Conservation (phyloP, 2,888 invertebrate genomes). For the Drosophila pseudotalamancana region DNA sequence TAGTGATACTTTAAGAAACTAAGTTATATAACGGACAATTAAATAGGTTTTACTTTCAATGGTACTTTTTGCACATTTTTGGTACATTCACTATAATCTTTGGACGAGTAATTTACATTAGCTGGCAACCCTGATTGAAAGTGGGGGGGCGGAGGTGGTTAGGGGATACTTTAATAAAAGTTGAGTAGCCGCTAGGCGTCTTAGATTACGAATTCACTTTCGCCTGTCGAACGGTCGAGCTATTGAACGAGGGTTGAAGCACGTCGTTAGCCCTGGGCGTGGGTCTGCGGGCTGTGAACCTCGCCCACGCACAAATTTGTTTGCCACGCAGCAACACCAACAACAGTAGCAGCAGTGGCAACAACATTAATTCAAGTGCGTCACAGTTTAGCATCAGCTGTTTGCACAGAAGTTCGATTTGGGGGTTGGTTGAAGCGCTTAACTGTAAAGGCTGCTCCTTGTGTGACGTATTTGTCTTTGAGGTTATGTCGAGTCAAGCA, state of each 20-base stretch:
- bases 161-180: conserved; percentile 33
- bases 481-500: not conserved
- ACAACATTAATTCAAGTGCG: conserved; percentile 24
- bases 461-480: conserved; percentile 4
- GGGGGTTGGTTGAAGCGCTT: conserved; percentile 5
- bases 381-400: conserved; percentile 38
- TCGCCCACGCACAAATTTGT: conserved; percentile 59
- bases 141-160: conserved; percentile 2
- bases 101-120: too few species aligned
- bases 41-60: too few species aligned
- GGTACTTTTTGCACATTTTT: too few species aligned
- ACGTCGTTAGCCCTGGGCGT: conserved; percentile 16
- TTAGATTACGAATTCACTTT: conserved; percentile 49
- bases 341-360: not conserved
- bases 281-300: conserved; percentile 35
- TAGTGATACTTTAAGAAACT: too few species aligned
- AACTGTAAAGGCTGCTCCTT: not conserved
- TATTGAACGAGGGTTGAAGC: conserved; percentile 40
- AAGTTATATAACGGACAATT: too few species aligned
- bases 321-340: conserved; percentile 33
- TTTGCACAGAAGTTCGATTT: not conserved
- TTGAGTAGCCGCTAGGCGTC: conserved; percentile 39
- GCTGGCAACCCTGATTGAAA: too few species aligned
- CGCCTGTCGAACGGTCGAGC: conserved; percentile 6
- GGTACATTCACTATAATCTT: too few species aligned